A percentile compares a stretch with the other conserved stretches of the same genome.
Evolutionary conservation across 2,888 invertebrate genomes (phyloP).

Genomic region (Rhamnusium bicolor): DNA sequence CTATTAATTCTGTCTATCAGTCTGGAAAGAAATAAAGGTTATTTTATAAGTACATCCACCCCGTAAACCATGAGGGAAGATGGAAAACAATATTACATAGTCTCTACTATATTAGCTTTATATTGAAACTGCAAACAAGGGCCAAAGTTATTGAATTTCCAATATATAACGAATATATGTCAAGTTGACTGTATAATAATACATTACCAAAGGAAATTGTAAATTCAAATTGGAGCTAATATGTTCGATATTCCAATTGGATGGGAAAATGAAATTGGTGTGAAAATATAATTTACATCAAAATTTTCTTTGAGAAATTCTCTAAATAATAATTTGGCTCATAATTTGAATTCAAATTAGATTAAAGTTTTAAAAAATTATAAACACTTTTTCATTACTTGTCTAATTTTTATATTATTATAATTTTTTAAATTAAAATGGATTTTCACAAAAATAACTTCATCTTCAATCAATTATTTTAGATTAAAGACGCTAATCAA

Average conservation of each 20-base stretch:
- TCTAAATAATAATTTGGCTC: neutral
- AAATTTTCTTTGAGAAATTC: conserved; percentile 5
- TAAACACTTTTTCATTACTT: too few relatives aligned
- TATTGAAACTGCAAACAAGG: conserved; percentile 31
- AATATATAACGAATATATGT: conserved; percentile 31
- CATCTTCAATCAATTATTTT: too few relatives aligned
- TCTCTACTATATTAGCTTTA: conserved; percentile 24
- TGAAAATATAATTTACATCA: conserved; percentile 28
- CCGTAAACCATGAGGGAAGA: neutral
- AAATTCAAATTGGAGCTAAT: conserved; percentile 37
- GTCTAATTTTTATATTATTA: too few relatives aligned
- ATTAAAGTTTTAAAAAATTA: too few relatives aligned
- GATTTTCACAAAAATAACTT: too few relatives aligned
- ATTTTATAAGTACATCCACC: neutral
- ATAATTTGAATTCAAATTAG: neutral
- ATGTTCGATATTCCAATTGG: conserved; percentile 30
- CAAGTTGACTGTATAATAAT: conserved; percentile 37
- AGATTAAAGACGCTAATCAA: too few relatives aligned
- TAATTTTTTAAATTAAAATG: too few relatives aligned
- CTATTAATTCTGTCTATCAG: neutral
- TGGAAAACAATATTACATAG: conserved; percentile 20
- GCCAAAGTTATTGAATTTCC: conserved; percentile 34
- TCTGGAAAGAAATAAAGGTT: neutral
- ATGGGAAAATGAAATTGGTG: conserved; percentile 24
- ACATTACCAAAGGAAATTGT: conserved; percentile 33